Evolutionary conservation across 2,797 vertebrate genomes (phyloP).

Genomic region (Chaenodraco wilsoni): DNA sequence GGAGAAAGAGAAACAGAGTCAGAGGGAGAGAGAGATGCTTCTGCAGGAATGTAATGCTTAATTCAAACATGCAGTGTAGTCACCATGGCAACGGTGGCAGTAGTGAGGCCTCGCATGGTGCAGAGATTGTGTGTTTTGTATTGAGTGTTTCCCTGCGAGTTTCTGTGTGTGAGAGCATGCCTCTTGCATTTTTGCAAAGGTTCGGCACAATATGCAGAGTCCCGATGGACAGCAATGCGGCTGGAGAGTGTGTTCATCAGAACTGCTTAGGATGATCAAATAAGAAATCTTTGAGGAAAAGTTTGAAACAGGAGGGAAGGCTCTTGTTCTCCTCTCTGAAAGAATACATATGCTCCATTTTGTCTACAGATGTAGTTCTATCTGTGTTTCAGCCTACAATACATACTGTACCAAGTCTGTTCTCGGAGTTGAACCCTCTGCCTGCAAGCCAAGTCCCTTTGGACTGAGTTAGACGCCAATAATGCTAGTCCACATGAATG

Average conservation of each 20-base stretch:
- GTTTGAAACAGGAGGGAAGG: slow-evolving; percentile 23
- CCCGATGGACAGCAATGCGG: slow-evolving; percentile 37
- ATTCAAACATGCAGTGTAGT: slow-evolving; percentile 88
- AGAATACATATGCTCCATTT: slow-evolving; percentile 19
- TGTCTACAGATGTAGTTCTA: slow-evolving; percentile 6
- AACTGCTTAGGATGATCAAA: slow-evolving; percentile 14
- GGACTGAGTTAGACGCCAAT: too few relatives aligned
- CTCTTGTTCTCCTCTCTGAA: slow-evolving; percentile 10
- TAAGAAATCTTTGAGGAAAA: slow-evolving; percentile 16
- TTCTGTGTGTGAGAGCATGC: slow-evolving; percentile 33
- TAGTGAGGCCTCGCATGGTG: slow-evolving; percentile 82
- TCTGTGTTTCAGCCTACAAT: slow-evolving; percentile 1
- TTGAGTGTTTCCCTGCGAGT: slow-evolving; percentile 50
- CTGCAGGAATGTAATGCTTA: slow-evolving; percentile 85
- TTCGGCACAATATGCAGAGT: slow-evolving; percentile 48
- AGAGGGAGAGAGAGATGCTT: slow-evolving; percentile 71
- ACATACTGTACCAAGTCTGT: too few relatives aligned
- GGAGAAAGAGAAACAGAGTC: slow-evolving; percentile 60
- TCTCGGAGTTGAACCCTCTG: too few relatives aligned
- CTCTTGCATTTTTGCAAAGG: slow-evolving; percentile 50
- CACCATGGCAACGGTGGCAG: slow-evolving; percentile 87
- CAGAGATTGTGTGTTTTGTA: slow-evolving; percentile 66
- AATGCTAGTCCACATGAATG: too few relatives aligned
- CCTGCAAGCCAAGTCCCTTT: too few relatives aligned
- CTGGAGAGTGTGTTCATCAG: slow-evolving; percentile 17